phyloP scores from a whole-genome alignment of 2,113 vertebrate genomes.

The Ranitomeya imitator region DNA sequence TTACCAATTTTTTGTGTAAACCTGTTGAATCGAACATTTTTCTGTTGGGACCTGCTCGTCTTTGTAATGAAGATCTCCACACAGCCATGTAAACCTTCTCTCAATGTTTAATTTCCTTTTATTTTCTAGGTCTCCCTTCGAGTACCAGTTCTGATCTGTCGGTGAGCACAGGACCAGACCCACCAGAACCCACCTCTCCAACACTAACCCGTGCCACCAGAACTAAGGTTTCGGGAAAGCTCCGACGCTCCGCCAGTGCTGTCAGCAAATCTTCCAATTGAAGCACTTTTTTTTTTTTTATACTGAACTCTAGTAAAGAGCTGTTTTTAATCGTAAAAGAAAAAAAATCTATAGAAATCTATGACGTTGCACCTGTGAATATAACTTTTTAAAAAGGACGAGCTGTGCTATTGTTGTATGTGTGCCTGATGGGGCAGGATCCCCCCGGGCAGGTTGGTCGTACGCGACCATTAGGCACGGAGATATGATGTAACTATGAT shows the following conservation, averaged over 20 bases:
- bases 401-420: conserved; percentile 44
- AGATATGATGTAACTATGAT: conserved; percentile 49
- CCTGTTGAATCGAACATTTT: conserved; percentile 1
- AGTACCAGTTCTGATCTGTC: conserved; percentile 71
- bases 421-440: conserved; percentile 55
- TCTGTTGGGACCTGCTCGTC: conserved; percentile 11
- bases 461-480: conserved; percentile 44
- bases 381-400: conserved; percentile 5
- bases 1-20: conserved; percentile 14
- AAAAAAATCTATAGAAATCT: neutral
- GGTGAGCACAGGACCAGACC: conserved; percentile 60
- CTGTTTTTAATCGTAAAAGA: conserved; percentile 47
- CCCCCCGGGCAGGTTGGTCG: conserved; percentile 41
- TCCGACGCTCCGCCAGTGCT: conserved; percentile 71
- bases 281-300: conserved; percentile 49
- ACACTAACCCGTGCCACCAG: conserved; percentile 70
- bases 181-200: conserved; percentile 71
- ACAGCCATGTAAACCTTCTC: neutral
- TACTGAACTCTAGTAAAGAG: neutral
- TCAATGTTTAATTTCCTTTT: neutral
- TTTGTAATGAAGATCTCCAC: neutral
- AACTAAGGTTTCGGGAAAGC: conserved; percentile 74
- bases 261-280: conserved; percentile 78
- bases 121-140: conserved; percentile 78
- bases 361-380: neutral